A percentile compares a stretch with the other conserved stretches of the same genome.
These are phyloP conservation scores for Corythucha ciliata DNA, from an alignment of 2,888 invertebrate species.

Conservation along the genomic window DNA sequence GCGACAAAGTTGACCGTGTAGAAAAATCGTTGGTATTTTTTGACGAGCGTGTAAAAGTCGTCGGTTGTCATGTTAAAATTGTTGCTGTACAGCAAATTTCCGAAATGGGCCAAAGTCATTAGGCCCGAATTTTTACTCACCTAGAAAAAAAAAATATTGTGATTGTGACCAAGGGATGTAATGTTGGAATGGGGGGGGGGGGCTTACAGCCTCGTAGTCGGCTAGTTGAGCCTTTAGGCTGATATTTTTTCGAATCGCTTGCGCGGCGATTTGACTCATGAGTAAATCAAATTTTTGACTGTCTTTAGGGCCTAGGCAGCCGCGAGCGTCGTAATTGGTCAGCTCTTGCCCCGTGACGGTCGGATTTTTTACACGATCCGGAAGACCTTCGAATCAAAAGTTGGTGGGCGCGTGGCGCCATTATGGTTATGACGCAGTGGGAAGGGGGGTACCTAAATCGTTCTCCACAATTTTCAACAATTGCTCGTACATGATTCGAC, in stretches of 20 bases:
- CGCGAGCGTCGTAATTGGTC: slow-evolving; percentile 14
- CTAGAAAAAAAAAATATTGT: slow-evolving; percentile 9
- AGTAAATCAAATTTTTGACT: slow-evolving; percentile 19
- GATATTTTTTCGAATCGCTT: slow-evolving; percentile 16
- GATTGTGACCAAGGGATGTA: background rate
- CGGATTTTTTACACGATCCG: no score
- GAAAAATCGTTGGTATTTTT: slow-evolving; percentile 10
- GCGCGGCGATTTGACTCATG: slow-evolving; percentile 16
- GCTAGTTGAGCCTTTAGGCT: slow-evolving; percentile 19
- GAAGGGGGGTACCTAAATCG: no score
- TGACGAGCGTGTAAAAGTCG: slow-evolving; percentile 19
- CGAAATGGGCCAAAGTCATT: slow-evolving; percentile 17
- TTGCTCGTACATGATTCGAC: slow-evolving; percentile 64
- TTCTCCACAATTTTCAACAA: slow-evolving; percentile 48
- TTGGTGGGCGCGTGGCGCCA: no score
- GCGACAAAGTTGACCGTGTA: slow-evolving; percentile 17
- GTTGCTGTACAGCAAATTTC: slow-evolving; percentile 9
- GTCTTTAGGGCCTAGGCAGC: slow-evolving; percentile 13
- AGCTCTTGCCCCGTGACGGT: slow-evolving; percentile 18
- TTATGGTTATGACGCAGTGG: no score
- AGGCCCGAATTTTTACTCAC: slow-evolving; percentile 19
- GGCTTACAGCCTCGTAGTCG: slow-evolving; percentile 16
- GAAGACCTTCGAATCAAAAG: no score
- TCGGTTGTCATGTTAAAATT: slow-evolving; percentile 16
- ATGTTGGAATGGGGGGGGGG: background rate